Percentiles rank a stretch among this genome's conserved stretches.
phyloP scores from a whole-genome alignment of 2,888 invertebrate genomes.

The Deladenus siricidicola region DNA sequence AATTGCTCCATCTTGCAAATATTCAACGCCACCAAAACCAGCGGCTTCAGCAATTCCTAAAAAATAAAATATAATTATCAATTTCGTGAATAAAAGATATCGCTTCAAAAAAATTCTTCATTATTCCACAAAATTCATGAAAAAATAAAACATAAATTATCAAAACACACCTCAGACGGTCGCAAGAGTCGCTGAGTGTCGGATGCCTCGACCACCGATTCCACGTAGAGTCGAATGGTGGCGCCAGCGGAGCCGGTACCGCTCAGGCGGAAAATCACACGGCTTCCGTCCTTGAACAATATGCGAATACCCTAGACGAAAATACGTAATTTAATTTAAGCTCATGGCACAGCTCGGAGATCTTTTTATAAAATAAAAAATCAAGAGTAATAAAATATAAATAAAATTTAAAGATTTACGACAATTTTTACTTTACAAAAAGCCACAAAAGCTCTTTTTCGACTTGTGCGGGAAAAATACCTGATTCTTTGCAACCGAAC shows the following conservation, averaged over 20 bases:
- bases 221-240: constrained; percentile 88
- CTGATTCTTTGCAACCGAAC: constrained; percentile 66
- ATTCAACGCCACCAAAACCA: constrained; percentile 77
- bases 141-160: not conserved
- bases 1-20: constrained; percentile 72
- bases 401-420: not conserved
- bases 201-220: constrained; percentile 71
- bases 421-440: not conserved
- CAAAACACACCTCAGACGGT: constrained; percentile 59
- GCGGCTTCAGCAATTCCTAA: constrained; percentile 70
- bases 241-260: constrained; percentile 97
- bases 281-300: constrained; percentile 85
- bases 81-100: not conserved
- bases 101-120: too few relatives aligned
- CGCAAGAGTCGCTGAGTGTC: constrained; percentile 58
- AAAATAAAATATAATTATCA: constrained; percentile 19
- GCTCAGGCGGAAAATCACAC: constrained; percentile 83
- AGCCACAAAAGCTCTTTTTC: not conserved
- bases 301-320: constrained; percentile 82
- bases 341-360: not conserved
- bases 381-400: not conserved
- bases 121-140: not conserved
- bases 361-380: too few relatives aligned
- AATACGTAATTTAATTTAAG: constrained; percentile 4
- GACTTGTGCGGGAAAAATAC: constrained; percentile 10